Evolutionary conservation across 2,888 invertebrate genomes (phyloP).

Genomic region (Phaedon cochleariae): DNA sequence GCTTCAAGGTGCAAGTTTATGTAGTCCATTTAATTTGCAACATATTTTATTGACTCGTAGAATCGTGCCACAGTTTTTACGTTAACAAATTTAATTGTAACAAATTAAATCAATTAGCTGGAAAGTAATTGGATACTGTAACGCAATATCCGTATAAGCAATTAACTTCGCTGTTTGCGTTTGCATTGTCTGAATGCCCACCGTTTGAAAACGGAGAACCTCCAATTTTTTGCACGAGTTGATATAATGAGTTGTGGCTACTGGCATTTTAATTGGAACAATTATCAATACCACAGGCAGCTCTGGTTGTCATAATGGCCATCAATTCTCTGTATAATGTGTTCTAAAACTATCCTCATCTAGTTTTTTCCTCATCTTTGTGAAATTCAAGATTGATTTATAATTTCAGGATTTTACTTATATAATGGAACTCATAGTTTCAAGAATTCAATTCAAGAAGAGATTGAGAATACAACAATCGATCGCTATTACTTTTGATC

Average conservation of each 20-base stretch:
- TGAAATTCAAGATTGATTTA: too few species aligned
- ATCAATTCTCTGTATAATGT: constrained; percentile 17
- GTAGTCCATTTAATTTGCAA: constrained; percentile 3
- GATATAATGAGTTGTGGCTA: constrained; percentile 25
- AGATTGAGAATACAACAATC: too few species aligned
- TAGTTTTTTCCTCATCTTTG: too few species aligned
- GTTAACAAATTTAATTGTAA: constrained; percentile 26
- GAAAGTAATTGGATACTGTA: constrained; percentile 26
- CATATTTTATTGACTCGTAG: constrained; percentile 6
- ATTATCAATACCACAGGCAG: constrained; percentile 18
- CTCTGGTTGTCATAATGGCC: constrained; percentile 24
- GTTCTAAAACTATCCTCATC: background rate
- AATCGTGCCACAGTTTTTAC: constrained; percentile 15
- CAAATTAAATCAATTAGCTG: constrained; percentile 31
- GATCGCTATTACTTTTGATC: too few species aligned
- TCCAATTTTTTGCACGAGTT: constrained; percentile 21
- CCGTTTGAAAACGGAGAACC: constrained; percentile 21
- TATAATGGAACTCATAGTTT: too few species aligned
- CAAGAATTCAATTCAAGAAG: too few species aligned
- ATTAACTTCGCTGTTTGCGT: constrained; percentile 21
- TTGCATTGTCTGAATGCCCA: constrained; percentile 22
- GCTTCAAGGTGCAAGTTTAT: constrained; percentile 11
- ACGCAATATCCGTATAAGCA: constrained; percentile 29
- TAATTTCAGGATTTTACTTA: too few species aligned
- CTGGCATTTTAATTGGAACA: constrained; percentile 32